Conservation (phyloP, 2,888 invertebrate genomes). For the Nineta flava region DNA sequence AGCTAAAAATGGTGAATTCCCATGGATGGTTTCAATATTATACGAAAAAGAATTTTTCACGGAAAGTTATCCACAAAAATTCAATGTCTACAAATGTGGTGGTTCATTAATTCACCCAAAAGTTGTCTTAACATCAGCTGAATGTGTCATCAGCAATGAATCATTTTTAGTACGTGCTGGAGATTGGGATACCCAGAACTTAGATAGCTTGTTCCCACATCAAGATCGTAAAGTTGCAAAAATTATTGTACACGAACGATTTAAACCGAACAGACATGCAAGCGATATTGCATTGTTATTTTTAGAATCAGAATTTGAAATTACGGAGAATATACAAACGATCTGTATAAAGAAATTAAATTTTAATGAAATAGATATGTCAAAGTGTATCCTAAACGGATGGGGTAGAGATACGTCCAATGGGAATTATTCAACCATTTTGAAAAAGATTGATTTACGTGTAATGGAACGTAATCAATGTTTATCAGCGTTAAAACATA, state of each 20-base stretch:
- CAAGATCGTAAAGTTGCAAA: conserved; percentile 42
- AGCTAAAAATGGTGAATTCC: conserved; percentile 54
- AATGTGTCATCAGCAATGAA: conserved; percentile 33
- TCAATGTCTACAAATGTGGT: conserved; percentile 44
- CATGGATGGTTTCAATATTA: conserved; percentile 58
- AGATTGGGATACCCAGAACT: conserved; percentile 73
- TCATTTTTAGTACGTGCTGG: conserved; percentile 47
- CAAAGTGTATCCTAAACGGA: conserved; percentile 53
- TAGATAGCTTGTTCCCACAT: conserved; percentile 46
- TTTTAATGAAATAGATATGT: no score
- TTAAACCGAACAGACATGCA: conserved; percentile 37
- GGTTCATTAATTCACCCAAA: conserved; percentile 52
- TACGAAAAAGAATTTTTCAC: conserved; percentile 30
- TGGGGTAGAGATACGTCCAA: conserved; percentile 68
- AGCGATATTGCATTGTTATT: conserved; percentile 56
- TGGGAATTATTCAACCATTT: conserved; percentile 18
- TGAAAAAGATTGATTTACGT: no score
- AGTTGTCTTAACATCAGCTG: conserved; percentile 57
- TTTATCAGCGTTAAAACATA: no score
- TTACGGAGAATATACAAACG: neutral
- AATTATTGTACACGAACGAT: conserved; percentile 35
- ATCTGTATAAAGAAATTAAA: no score
- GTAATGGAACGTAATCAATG: no score
- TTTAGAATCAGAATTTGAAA: conserved; percentile 24
- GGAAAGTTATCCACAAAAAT: no score